These are phyloP conservation scores for Ametastegia equiseti DNA, from an alignment of 2,888 invertebrate species.

Conservation along the genomic window DNA sequence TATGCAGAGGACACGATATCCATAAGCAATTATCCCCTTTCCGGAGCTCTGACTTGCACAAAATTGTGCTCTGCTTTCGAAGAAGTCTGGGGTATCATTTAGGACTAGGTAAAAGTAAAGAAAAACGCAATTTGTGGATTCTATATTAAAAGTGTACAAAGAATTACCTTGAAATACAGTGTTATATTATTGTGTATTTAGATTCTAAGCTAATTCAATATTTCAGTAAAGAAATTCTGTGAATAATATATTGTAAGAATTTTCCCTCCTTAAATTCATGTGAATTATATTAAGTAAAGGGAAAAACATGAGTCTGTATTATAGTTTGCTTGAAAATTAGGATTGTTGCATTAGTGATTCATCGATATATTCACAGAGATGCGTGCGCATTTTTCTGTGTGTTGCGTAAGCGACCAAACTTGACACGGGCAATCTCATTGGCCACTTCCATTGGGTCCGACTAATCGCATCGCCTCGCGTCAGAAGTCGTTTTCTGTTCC, in stretches of 20 bases:
- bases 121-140: not conserved
- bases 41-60: slow-evolving; percentile 96
- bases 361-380: not conserved
- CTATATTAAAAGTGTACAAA: not conserved
- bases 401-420: too few relatives aligned
- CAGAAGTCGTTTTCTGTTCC: too few relatives aligned
- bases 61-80: slow-evolving; percentile 97
- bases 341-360: not conserved
- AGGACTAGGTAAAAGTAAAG: slow-evolving; percentile 49
- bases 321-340: not conserved
- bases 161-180: not conserved
- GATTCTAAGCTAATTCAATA: not conserved
- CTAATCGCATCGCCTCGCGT: too few relatives aligned
- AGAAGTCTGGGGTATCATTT: slow-evolving; percentile 91
- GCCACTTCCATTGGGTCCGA: too few relatives aligned
- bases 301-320: not conserved
- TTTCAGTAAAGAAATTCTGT: too few relatives aligned
- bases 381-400: not conserved
- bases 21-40: slow-evolving; percentile 97
- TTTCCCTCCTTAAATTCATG: too few relatives aligned
- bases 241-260: too few relatives aligned
- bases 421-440: too few relatives aligned
- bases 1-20: slow-evolving; percentile 95
- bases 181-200: not conserved
- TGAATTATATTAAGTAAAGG: too few relatives aligned